phyloP scores from a whole-genome alignment of 2,113 vertebrate species.

The Danionella cerebrum region DNA sequence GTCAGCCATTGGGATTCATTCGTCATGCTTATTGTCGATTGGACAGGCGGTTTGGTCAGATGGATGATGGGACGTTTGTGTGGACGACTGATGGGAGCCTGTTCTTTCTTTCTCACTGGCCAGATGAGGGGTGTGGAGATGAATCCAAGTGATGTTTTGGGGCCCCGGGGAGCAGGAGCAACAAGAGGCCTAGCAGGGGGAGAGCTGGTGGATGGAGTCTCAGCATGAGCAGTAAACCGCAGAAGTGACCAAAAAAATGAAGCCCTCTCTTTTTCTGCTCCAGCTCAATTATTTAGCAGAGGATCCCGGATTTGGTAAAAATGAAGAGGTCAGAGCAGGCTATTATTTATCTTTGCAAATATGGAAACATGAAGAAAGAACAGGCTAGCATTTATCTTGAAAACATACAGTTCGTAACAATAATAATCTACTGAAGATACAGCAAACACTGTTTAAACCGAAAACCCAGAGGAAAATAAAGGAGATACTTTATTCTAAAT shows the following conservation, averaged over 20 bases:
- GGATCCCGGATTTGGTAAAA: slow-evolving; percentile 15
- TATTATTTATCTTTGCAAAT: slow-evolving; percentile 28
- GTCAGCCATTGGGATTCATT: slow-evolving; percentile 4
- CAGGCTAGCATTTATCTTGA: slow-evolving; percentile 25
- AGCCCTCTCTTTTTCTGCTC: slow-evolving; percentile 37
- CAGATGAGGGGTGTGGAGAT: slow-evolving; percentile 76
- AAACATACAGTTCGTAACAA: neutral
- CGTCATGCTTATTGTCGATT: neutral
- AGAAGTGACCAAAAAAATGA: slow-evolving; percentile 38
- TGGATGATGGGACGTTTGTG: slow-evolving; percentile 42
- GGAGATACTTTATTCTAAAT: no score
- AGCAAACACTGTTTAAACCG: neutral
- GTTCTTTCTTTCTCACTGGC: slow-evolving; percentile 66
- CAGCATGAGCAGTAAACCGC: slow-evolving; percentile 15
- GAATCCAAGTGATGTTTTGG: slow-evolving; percentile 65
- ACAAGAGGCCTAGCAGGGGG: slow-evolving; percentile 20
- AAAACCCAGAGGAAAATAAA: slow-evolving; percentile 29
- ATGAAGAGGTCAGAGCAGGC: slow-evolving; percentile 35
- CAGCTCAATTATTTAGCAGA: slow-evolving; percentile 12
- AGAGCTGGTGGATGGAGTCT: slow-evolving; percentile 8
- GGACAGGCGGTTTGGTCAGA: slow-evolving; percentile 53
- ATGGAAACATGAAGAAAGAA: slow-evolving; percentile 27
- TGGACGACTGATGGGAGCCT: slow-evolving; percentile 14
- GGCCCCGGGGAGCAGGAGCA: slow-evolving; percentile 25
- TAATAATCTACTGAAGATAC: neutral